These are phyloP conservation scores for Erpobdella octoculata DNA, from an alignment of 2,888 invertebrate species.

Conservation along the genomic window DNA sequence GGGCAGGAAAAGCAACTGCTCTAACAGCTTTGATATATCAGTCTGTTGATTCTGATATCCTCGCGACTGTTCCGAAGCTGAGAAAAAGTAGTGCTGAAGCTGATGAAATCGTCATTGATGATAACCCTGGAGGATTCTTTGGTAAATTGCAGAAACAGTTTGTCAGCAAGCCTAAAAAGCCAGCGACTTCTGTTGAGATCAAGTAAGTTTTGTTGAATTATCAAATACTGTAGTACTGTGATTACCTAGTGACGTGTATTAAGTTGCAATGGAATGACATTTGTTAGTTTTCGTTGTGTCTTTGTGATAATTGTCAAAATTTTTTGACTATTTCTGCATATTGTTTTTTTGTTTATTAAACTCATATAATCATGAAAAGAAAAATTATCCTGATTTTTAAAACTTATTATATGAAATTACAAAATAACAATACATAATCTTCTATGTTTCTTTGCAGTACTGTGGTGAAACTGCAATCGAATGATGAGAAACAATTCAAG, in stretches of 20 bases:
- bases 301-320: too few species aligned
- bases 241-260: too few species aligned
- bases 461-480: not conserved
- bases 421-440: not conserved
- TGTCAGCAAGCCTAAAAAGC: not conserved
- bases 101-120: slow-evolving; percentile 8
- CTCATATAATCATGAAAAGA: too few species aligned
- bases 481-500: not conserved
- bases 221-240: too few species aligned
- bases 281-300: too few species aligned
- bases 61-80: not conserved
- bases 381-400: not conserved
- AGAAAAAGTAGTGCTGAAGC: not conserved
- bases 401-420: not conserved
- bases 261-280: too few species aligned
- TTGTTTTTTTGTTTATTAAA: too few species aligned
- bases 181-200: not conserved
- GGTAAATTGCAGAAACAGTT: not conserved
- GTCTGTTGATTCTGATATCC: too few species aligned
- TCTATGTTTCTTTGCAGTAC: not conserved
- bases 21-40: too few species aligned
- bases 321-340: too few species aligned
- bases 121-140: not conserved
- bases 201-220: too few species aligned
- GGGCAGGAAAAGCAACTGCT: too few species aligned